phyloP scores from a whole-genome alignment of 2,797 vertebrate genomes.

The Danio tinwini region DNA sequence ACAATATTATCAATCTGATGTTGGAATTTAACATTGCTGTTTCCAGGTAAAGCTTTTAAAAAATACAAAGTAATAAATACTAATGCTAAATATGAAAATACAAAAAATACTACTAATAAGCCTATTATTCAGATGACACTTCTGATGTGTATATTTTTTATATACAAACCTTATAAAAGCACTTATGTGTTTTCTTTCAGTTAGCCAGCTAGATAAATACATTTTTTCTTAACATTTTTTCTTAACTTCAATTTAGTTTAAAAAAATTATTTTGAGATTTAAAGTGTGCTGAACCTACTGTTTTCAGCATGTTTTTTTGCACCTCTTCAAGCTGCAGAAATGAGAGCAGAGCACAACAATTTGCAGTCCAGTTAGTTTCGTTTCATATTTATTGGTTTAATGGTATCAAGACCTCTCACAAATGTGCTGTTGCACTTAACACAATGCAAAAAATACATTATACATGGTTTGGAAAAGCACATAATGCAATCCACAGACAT shows the following conservation, averaged over 20 bases:
- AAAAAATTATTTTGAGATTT: not conserved
- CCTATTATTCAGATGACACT: not conserved
- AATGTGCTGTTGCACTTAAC: constrained; percentile 14
- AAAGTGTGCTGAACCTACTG: not conserved
- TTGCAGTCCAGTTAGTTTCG: constrained; percentile 15
- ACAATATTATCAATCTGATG: no score
- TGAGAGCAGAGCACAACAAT: constrained; percentile 6
- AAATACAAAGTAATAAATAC: not conserved
- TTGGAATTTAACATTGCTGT: no score
- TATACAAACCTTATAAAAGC: not conserved
- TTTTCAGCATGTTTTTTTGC: not conserved
- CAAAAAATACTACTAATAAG: no score
- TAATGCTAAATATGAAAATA: no score
- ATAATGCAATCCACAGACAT: constrained; percentile 5
- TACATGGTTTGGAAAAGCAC: not conserved
- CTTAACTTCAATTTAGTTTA: not conserved
- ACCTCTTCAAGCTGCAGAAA: not conserved
- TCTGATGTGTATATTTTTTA: not conserved
- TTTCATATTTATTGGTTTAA: not conserved
- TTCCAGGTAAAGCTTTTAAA: not conserved
- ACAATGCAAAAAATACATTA: constrained; percentile 6
- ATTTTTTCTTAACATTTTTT: not conserved
- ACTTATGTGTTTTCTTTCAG: not conserved
- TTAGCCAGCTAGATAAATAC: not conserved
- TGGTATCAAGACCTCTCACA: constrained; percentile 4